Conservation (phyloP, 2,888 invertebrate species). For the Aricia artaxerxes region DNA sequence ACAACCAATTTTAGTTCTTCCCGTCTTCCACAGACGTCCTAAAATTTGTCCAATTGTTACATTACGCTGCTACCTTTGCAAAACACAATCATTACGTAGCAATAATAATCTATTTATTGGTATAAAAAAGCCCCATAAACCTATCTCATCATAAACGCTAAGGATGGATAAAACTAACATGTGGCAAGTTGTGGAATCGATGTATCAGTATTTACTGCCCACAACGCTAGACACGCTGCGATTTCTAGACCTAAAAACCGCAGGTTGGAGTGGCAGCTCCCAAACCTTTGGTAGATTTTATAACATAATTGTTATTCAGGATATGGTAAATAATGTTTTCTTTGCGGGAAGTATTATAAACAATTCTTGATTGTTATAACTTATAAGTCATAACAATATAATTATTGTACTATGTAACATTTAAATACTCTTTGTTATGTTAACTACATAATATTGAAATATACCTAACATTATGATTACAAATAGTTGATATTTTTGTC, state of each 20-base stretch:
- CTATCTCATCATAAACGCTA: constrained; percentile 7
- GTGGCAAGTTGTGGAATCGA: not conserved
- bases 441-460: not conserved
- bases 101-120: not conserved
- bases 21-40: not conserved
- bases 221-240: constrained; percentile 42
- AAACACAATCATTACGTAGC: not conserved
- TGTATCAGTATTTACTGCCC: constrained; percentile 34
- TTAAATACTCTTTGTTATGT: not conserved
- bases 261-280: constrained; percentile 14
- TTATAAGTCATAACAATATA: not conserved
- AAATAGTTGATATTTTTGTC: constrained; percentile 2
- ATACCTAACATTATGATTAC: not conserved
- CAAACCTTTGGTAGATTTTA: constrained; percentile 16
- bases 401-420: not conserved
- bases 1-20: not conserved
- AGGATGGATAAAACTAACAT: not conserved
- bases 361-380: not conserved
- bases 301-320: constrained; percentile 1
- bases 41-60: not conserved
- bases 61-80: not conserved
- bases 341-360: not conserved
- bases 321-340: not conserved
- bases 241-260: constrained; percentile 37
- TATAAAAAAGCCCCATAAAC: not conserved